Evolutionary conservation across 2,797 vertebrate species (phyloP), one percentile per base, ranked within the genome.

Genomic region (Lepilemur ruficaudatus): DNA sequence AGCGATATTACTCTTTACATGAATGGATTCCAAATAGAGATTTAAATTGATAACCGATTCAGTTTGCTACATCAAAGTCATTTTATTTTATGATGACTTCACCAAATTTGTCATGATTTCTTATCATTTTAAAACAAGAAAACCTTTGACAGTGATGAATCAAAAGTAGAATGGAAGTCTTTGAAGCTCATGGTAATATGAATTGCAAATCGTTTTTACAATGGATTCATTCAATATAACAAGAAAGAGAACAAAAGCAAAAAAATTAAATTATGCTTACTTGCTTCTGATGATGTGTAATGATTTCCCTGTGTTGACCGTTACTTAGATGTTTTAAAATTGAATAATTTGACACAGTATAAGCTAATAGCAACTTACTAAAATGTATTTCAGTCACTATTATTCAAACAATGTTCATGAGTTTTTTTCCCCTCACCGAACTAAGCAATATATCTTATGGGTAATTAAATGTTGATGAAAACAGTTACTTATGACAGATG

Each of bases 131-230:
- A 75, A 80, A 72, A 43, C 25, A 83, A 93, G 46, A 63, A 86
- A 95, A 72, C 3, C 23, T 86, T 75, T 97, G 46, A 67, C 61
- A 89, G 55, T 83, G 38, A 28, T 85, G 30, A 95, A 92, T 35
- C 17, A 92, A 80, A 79, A 83, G 2, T 10, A 73, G n/a, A 81
- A 72, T 52, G 10, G 41, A 70, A 86, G 14, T 3, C 50, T 70
- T 80, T 25, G 72, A 94, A 79, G 14, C 18, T 35, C 30, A n/a
- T 84, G 13, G 15, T 82, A 83, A 88, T 50, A 55, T 70, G 70
- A 96, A 93, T 78, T 94, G 22, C 32, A 92, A 61, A 85, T 65
- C 69, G 73, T 90, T 83, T 93, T 80, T 75, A 28, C 6, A 90
- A 32, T 90, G 9, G 4, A 25, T 75, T 57, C 43, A 70, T 87